Conservation (phyloP, 2,888 invertebrate genomes). For the Mythimna lalbum region DNA sequence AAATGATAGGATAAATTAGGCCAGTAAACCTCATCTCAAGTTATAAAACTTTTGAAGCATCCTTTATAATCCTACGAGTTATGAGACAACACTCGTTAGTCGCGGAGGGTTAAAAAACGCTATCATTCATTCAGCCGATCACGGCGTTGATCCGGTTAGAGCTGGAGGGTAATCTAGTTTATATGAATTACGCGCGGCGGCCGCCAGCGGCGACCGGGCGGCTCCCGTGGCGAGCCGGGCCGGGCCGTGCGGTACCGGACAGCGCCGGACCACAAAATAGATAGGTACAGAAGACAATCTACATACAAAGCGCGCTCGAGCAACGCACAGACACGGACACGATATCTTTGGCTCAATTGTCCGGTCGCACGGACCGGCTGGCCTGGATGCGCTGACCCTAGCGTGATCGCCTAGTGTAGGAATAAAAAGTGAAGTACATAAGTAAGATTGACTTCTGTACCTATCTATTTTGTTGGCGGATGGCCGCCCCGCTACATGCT, state of each 20-base stretch:
- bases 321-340: too few relatives aligned
- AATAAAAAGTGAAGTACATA: too few relatives aligned
- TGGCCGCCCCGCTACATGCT: neutral
- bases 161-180: conserved; percentile 53
- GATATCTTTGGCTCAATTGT: too few relatives aligned
- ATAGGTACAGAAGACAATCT: too few relatives aligned
- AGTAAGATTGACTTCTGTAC: too few relatives aligned
- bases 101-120: conserved; percentile 16
- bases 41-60: neutral
- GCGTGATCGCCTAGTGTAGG: too few relatives aligned
- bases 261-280: too few relatives aligned
- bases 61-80: neutral
- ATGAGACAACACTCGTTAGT: conserved; percentile 18
- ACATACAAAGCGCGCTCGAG: too few relatives aligned
- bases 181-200: conserved; percentile 31
- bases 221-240: neutral
- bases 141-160: conserved; percentile 48
- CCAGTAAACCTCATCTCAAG: neutral
- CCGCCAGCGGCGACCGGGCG: neutral
- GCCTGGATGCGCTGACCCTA: too few relatives aligned
- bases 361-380: too few relatives aligned
- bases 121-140: conserved; percentile 34
- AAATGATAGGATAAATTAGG: neutral
- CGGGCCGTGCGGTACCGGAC: neutral
- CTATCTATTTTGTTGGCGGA: too few relatives aligned